These are phyloP conservation scores for Calephelis perditalis DNA, from an alignment of 2,888 invertebrate genomes.

Conservation along the genomic window DNA sequence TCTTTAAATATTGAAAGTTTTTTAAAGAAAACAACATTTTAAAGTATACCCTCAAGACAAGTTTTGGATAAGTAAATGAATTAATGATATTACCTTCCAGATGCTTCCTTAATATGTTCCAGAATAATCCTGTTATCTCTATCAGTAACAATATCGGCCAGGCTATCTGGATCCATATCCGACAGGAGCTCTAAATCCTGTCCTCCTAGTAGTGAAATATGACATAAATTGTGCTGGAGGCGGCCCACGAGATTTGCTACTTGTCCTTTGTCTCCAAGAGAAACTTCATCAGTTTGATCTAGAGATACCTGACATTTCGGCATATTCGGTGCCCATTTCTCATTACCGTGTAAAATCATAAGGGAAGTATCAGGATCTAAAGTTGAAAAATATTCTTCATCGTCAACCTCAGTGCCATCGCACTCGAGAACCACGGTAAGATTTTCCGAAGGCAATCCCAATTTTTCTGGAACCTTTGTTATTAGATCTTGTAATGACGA, in stretches of 20 bases:
- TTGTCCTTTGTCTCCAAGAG: constrained; percentile 74
- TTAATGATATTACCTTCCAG: constrained; percentile 79
- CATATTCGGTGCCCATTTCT: constrained; percentile 85
- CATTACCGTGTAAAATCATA: constrained; percentile 87
- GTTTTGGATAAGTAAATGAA: background rate
- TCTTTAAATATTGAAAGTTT: too few species aligned
- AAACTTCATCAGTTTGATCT: constrained; percentile 78
- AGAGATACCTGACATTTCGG: constrained; percentile 80
- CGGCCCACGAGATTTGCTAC: constrained; percentile 87
- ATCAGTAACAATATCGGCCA: constrained; percentile 88
- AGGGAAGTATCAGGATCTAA: constrained; percentile 91
- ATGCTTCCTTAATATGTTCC: constrained; percentile 89
- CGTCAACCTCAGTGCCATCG: constrained; percentile 97
- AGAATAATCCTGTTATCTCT: constrained; percentile 86
- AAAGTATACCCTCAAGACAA: too few species aligned
- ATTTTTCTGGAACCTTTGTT: constrained; percentile 85
- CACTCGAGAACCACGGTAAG: constrained; percentile 92
- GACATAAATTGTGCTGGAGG: constrained; percentile 88
- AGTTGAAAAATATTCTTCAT: constrained; percentile 96
- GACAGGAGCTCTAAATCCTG: constrained; percentile 90
- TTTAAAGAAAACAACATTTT: too few species aligned
- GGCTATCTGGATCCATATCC: constrained; percentile 93
- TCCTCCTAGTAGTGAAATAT: constrained; percentile 90
- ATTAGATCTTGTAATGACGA: constrained; percentile 87
- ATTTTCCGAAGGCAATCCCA: constrained; percentile 80